Evolutionary conservation across 2,797 vertebrate genomes (phyloP).

Genomic region (Alosa sapidissima): DNA sequence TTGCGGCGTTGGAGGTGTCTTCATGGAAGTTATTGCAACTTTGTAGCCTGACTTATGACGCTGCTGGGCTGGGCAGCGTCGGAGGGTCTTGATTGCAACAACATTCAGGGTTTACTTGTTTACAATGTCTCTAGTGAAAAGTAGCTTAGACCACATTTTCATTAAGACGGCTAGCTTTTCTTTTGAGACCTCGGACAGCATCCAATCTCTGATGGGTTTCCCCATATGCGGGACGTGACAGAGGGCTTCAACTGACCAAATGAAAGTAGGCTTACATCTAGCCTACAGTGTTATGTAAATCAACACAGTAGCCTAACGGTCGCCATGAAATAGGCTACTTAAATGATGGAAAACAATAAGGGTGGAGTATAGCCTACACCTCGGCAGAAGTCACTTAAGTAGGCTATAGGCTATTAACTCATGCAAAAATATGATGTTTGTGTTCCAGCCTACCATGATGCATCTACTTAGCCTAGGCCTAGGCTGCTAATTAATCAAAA

Average conservation of each 20-base stretch:
- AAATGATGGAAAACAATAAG: not conserved
- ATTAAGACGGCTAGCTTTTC: not conserved
- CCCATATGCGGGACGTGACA: not conserved
- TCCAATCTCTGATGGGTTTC: not conserved
- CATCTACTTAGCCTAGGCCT: not conserved
- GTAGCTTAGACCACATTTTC: too few species aligned
- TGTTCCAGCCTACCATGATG: not conserved
- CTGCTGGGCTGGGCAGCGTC: not conserved
- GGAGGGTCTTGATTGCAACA: not conserved
- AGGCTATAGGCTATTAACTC: not conserved
- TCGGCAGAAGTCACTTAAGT: not conserved
- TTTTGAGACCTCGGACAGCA: not conserved
- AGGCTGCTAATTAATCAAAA: not conserved
- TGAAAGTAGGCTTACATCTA: not conserved
- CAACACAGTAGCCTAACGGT: not conserved
- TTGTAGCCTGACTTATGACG: not conserved
- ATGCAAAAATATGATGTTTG: not conserved
- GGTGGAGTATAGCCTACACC: not conserved
- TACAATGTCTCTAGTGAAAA: not conserved
- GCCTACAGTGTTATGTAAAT: not conserved
- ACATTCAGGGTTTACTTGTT: not conserved
- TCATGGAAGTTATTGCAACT: not conserved
- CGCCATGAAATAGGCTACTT: too few species aligned
- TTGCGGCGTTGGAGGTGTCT: not conserved
- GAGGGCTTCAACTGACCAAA: not conserved